Conservation (phyloP, 2,888 invertebrate genomes). For the Crepidodera aurea region DNA sequence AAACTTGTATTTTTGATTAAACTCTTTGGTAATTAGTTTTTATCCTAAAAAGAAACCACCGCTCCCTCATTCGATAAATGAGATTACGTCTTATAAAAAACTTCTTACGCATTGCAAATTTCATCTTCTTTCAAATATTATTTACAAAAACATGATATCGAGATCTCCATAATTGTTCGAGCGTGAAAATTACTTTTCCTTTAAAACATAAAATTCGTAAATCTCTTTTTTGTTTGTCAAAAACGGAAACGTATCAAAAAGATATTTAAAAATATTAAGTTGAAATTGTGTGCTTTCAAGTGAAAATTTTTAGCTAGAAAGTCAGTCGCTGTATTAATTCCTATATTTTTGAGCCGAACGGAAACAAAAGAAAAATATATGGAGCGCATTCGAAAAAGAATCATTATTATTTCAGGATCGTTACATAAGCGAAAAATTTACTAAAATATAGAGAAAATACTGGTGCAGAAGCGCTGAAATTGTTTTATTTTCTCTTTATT, state of each 20-base stretch:
- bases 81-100: too few species aligned
- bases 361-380: not conserved
- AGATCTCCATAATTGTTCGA: not conserved
- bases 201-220: not conserved
- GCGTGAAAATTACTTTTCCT: not conserved
- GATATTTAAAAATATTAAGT: not conserved
- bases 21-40: too few species aligned
- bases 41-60: too few species aligned
- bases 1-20: too few species aligned
- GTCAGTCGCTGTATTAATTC: not conserved
- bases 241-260: not conserved
- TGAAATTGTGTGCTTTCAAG: not conserved
- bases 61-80: too few species aligned
- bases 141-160: too few species aligned
- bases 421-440: not conserved
- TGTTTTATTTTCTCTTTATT: too few species aligned
- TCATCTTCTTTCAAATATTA: too few species aligned
- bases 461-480: too few species aligned
- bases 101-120: too few species aligned
- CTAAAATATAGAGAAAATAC: not conserved
- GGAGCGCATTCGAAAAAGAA: not conserved
- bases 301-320: not conserved
- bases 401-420: not conserved
- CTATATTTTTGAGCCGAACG: slow-evolving; percentile 1
- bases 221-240: not conserved